These are phyloP conservation scores for Pediacus dermestoides DNA, from an alignment of 2,888 invertebrate species.

Conservation along the genomic window DNA sequence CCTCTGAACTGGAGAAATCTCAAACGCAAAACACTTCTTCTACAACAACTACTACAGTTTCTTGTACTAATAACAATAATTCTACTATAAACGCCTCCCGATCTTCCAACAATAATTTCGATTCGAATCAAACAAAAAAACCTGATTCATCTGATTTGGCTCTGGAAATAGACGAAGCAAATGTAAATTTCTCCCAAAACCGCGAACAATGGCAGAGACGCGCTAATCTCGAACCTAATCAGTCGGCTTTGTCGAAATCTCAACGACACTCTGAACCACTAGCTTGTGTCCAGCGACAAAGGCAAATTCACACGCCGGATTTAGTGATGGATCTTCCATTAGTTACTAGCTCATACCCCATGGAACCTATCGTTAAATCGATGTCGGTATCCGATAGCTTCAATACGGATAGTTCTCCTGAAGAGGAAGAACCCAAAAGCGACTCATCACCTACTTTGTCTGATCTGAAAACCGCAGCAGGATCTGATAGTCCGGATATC, in stretches of 20 bases:
- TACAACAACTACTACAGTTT: too few species aligned
- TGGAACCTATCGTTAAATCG: conserved; percentile 44
- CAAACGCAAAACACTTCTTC: too few species aligned
- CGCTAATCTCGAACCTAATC: conserved; percentile 54
- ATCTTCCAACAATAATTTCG: conserved; percentile 5
- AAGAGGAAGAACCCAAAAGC: conserved; percentile 35
- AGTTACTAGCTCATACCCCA: conserved; percentile 45
- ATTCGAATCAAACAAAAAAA: conserved; percentile 21
- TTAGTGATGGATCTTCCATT: conserved; percentile 80
- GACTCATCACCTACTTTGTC: too few species aligned
- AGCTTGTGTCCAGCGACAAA: too few species aligned
- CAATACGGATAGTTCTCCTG: conserved; percentile 43
- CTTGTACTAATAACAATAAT: too few species aligned
- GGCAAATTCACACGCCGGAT: conserved; percentile 68
- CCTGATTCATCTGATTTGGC: conserved; percentile 23
- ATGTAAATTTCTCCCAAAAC: conserved; percentile 52
- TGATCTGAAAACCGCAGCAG: conserved; percentile 25
- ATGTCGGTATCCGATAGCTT: conserved; percentile 41
- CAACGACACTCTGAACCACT: conserved; percentile 47
- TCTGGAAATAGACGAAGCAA: conserved; percentile 45
- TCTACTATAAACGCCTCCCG: too few species aligned
- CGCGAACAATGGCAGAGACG: conserved; percentile 62
- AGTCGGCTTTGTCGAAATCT: conserved; percentile 39
- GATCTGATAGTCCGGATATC: conserved; percentile 62
- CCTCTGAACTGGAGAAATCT: too few species aligned